Evolutionary conservation across 1,140 invertebrate species (phyloP).

Genomic region (Zaprionus gabonicus): DNA sequence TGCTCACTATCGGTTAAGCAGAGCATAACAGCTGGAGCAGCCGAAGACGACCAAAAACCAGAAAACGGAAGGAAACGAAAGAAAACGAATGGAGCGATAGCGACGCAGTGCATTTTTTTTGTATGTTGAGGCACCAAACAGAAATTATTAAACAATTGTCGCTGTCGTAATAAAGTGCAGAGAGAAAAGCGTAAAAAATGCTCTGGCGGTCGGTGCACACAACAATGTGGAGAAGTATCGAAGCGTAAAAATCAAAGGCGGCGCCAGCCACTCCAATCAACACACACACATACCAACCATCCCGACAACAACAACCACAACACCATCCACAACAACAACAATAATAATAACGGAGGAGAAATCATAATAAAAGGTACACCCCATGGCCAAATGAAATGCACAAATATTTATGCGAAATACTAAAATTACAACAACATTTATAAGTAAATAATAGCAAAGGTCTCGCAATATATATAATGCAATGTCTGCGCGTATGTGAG

Average conservation of each 20-base stretch:
- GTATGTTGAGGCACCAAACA: constrained; percentile 50
- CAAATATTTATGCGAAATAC: constrained; percentile 25
- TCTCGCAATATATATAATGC: constrained; percentile 33
- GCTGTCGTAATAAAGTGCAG: constrained; percentile 33
- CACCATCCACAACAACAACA: constrained; percentile 42
- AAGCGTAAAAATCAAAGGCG: constrained; percentile 73
- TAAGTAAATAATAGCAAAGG: constrained; percentile 41
- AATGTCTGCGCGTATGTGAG: constrained; percentile 37
- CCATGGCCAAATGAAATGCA: constrained; percentile 34
- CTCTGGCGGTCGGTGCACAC: constrained; percentile 63
- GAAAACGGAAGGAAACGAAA: constrained; percentile 36
- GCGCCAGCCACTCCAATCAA: constrained; percentile 49
- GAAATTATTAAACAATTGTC: constrained; percentile 47
- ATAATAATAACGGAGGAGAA: constrained; percentile 45
- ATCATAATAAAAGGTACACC: constrained; percentile 47
- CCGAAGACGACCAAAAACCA: constrained; percentile 23
- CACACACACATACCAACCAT: constrained; percentile 19
- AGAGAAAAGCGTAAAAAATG: constrained; percentile 47
- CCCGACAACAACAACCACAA: constrained; percentile 39
- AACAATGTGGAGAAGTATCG: constrained; percentile 71
- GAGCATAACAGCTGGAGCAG: constrained; percentile 40
- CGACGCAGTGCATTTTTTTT: constrained; percentile 50
- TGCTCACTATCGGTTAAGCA: not conserved
- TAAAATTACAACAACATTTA: constrained; percentile 29
- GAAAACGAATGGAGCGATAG: constrained; percentile 53